Conservation (phyloP, 2,113 vertebrate genomes). For the Tyto alba region DNA sequence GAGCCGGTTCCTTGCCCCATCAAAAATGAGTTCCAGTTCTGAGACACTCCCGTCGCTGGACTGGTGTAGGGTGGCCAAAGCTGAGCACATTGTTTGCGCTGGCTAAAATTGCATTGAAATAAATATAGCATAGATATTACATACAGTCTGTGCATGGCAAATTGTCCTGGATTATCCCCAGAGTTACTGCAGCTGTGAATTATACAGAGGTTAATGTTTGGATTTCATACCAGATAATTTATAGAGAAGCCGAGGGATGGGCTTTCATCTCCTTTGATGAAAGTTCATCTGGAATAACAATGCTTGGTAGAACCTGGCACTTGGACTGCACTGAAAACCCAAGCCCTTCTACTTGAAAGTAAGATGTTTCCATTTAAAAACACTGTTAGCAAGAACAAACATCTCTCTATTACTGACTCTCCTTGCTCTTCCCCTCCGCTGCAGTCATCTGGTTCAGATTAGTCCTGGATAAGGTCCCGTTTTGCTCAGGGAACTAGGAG, state of each 20-base stretch:
- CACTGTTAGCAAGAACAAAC: neutral
- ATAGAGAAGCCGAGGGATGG: neutral
- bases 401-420: neutral
- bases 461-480: constrained; percentile 13
- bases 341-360: neutral
- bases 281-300: neutral
- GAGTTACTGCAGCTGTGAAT: neutral
- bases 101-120: neutral
- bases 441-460: constrained; percentile 52
- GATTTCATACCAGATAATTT: neutral
- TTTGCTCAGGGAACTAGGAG: neutral
- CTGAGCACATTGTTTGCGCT: neutral
- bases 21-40: neutral
- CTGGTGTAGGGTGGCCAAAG: neutral
- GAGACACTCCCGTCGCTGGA: neutral
- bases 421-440: neutral
- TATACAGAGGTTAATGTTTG: neutral
- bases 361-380: neutral
- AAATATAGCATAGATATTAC: neutral
- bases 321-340: neutral
- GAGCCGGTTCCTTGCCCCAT: neutral
- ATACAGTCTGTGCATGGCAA: neutral
- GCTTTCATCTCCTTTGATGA: neutral
- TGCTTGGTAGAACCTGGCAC: neutral
- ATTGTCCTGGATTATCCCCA: neutral